Conservation (phyloP, 1,140 invertebrate species). For the Atta cephalotes region DNA sequence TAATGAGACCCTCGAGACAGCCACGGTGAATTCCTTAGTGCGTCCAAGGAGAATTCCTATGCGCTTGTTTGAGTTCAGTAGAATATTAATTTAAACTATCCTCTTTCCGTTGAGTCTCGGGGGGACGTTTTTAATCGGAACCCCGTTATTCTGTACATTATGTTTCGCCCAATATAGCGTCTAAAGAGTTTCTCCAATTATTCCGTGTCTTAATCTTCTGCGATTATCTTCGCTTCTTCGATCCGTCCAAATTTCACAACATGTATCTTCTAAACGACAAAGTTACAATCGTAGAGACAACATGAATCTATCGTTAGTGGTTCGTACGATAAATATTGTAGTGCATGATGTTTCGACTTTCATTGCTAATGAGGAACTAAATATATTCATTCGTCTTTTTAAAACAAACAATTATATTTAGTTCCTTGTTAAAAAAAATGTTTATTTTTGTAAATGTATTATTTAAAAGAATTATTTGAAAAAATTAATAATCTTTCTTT, state of each 20-base stretch:
- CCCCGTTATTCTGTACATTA: slow-evolving; percentile 49
- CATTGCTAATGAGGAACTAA: not conserved
- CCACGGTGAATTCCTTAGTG: slow-evolving; percentile 58
- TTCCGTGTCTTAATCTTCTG: slow-evolving; percentile 6
- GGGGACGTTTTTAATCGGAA: slow-evolving; percentile 69
- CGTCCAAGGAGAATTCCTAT: slow-evolving; percentile 54
- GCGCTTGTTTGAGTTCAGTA: slow-evolving; percentile 65
- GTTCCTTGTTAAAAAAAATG: not conserved
- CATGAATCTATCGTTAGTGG: not conserved
- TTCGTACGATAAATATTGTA: slow-evolving; percentile 8
- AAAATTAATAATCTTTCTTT: not conserved
- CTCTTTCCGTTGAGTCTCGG: not conserved
- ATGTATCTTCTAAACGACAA: not conserved
- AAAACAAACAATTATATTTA: too few species aligned
- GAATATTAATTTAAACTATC: slow-evolving; percentile 73
- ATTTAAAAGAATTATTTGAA: not conserved
- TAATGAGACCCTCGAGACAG: slow-evolving; percentile 74
- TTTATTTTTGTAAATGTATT: not conserved
- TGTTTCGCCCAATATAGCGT: not conserved
- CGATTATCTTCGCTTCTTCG: not conserved
- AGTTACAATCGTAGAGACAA: not conserved
- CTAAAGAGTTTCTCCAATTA: slow-evolving; percentile 25
- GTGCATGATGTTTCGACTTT: not conserved
- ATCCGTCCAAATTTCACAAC: not conserved
- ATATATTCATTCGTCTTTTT: not conserved